Percentiles rank a stretch among this genome's conserved stretches.
These are phyloP conservation scores for Leptinotarsa peninsularis DNA, from an alignment of 2,888 invertebrate species.

Conservation along the genomic window DNA sequence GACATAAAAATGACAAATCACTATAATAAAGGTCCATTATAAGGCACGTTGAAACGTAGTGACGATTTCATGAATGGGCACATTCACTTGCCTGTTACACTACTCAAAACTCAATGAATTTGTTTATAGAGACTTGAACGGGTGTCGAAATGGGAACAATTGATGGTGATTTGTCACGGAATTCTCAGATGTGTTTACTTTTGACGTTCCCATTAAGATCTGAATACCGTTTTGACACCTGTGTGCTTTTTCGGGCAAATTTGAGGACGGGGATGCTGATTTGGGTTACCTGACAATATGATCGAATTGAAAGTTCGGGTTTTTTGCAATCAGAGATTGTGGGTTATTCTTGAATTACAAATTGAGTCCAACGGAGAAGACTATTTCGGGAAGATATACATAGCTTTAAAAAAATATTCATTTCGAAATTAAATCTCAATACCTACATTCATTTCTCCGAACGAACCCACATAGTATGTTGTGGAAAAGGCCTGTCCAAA, in stretches of 20 bases:
- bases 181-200: conserved; percentile 37
- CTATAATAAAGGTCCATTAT: conserved; percentile 50
- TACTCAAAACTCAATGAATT: conserved; percentile 19
- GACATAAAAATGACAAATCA: conserved; percentile 59
- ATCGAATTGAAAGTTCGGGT: background rate
- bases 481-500: background rate
- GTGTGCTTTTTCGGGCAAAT: background rate
- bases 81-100: conserved; percentile 54
- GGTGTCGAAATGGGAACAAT: conserved; percentile 40
- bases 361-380: too few relatives aligned
- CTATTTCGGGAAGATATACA: too few relatives aligned
- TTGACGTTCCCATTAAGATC: conserved; percentile 32
- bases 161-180: conserved; percentile 37
- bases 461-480: too few relatives aligned
- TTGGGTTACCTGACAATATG: background rate
- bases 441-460: too few relatives aligned
- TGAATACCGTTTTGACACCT: conserved; percentile 19
- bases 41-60: conserved; percentile 44
- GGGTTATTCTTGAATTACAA: too few relatives aligned
- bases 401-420: too few relatives aligned
- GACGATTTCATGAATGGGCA: conserved; percentile 52
- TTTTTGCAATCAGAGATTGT: background rate
- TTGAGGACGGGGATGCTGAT: background rate
- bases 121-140: conserved; percentile 31
- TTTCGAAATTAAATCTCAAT: too few relatives aligned